Base-by-base conservation (phyloP, 2,113 vertebrate species). In the Anser brachyrhynchus region DNA sequence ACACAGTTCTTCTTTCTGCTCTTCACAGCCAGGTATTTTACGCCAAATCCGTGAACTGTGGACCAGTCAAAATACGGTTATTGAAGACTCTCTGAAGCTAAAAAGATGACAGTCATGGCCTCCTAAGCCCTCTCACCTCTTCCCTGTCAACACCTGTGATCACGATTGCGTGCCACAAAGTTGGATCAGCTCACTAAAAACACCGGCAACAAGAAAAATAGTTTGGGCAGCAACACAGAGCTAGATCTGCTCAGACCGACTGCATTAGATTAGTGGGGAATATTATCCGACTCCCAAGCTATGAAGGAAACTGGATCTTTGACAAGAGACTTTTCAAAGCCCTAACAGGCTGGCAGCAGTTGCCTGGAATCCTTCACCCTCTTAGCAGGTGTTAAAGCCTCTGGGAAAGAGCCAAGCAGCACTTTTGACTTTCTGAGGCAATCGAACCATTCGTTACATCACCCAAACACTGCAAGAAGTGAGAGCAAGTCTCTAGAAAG, bases 311-410 rank as follows among this genome's bases (percentile, higher is more conserved):
- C 73, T 89, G 88, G 65, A 92, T 84, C 90, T 84, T 67, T 93
- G 92, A 84, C 88, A 93, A 90, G 76, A 93, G 93, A 76, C 90
- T 94, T 95, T 81, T 92, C 89, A 87, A 89, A 92, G 92, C 62
- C 89, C 84, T 94, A 87, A 69, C 4, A 3, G 73, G 86, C 86
- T 95, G 92, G 93, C 90, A 95, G 93, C 73, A 84, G 89, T 75
- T 93, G 77, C 54, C 80, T 84, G 73, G 84, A 94, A 92, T 95
- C 84, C 86, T 84, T 94, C 92, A 92, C 76, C 79, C 90, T 84
- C 90, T 94, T 65, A 95, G 95, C 95, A 96, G 93, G 95, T 96
- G 95, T 94, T 95, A 84, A 96, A 89, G 61, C 87, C 91, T 10
- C 86, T 96, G 89, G 79, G 89, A 87, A 59, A 73, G 78, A 93